A percentile compares a stretch with the other conserved stretches of the same genome.
Evolutionary conservation across 2,888 invertebrate species (phyloP).

Genomic region (Polyommatus icarus): DNA sequence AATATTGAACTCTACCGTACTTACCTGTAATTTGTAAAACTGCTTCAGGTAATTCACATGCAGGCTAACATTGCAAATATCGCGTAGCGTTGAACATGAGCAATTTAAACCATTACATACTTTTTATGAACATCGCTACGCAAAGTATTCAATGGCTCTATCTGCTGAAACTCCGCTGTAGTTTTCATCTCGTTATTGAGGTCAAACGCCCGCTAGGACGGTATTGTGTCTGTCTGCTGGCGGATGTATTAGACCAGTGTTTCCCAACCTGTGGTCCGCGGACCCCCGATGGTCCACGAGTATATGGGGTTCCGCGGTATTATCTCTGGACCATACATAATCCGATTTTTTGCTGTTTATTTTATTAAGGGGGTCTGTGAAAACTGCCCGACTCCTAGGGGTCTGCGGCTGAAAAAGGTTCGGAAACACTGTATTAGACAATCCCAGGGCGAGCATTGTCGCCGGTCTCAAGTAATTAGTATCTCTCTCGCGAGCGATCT

Average conservation of each 20-base stretch:
- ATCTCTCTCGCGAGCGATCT: not conserved
- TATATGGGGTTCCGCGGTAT: no score
- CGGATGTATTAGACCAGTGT: no score
- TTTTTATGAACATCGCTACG: not conserved
- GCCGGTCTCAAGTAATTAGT: conserved; percentile 2
- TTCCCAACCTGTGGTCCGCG: no score
- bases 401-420: no score
- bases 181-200: conserved; percentile 1
- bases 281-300: not conserved
- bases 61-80: not conserved
- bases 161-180: not conserved
- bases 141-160: not conserved
- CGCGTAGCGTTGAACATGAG: not conserved
- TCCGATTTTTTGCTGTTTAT: no score
- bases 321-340: no score
- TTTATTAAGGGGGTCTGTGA: no score
- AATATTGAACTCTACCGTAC: not conserved
- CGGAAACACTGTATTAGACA: not conserved
- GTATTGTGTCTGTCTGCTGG: not conserved
- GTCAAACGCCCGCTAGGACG: not conserved
- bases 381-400: no score
- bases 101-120: not conserved
- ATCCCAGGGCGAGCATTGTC: not conserved
- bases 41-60: not conserved
- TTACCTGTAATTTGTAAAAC: not conserved